Evolutionary conservation across 1,140 invertebrate genomes (phyloP).

Genomic region (Drosophila chauvacae): DNA sequence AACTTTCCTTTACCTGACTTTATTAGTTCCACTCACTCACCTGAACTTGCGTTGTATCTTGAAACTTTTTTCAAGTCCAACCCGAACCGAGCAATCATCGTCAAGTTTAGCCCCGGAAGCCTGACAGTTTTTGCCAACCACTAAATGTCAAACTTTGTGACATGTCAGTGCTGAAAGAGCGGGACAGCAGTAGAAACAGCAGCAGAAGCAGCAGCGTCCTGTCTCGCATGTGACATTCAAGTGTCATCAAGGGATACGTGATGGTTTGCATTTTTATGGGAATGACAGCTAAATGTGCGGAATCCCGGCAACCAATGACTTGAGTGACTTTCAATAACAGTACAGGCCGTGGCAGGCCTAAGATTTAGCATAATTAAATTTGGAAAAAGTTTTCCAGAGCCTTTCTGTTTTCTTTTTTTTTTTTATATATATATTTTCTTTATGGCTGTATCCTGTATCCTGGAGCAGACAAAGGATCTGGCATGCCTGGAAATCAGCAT

Average conservation of each 20-base stretch:
- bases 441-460: slow-evolving; percentile 8
- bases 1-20: slow-evolving; percentile 28
- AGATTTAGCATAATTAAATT: slow-evolving; percentile 82
- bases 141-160: slow-evolving; percentile 81
- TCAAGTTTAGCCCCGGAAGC: slow-evolving; percentile 63
- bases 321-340: slow-evolving; percentile 68
- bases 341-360: slow-evolving; percentile 29
- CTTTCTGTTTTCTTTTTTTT: slow-evolving; percentile 26
- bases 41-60: slow-evolving; percentile 32
- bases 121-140: slow-evolving; percentile 81
- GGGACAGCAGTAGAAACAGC: slow-evolving; percentile 28
- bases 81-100: slow-evolving; percentile 75
- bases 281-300: slow-evolving; percentile 69
- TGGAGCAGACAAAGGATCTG: slow-evolving; percentile 66
- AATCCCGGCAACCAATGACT: slow-evolving; percentile 56
- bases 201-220: slow-evolving; percentile 28
- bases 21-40: slow-evolving; percentile 39
- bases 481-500: slow-evolving; percentile 73
- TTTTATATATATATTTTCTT: slow-evolving; percentile 34
- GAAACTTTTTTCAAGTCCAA: slow-evolving; percentile 59
- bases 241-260: slow-evolving; percentile 73
- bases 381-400: slow-evolving; percentile 42
- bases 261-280: slow-evolving; percentile 80
- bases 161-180: slow-evolving; percentile 36
- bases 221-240: slow-evolving; percentile 79